These are phyloP conservation scores for Phocides pigmalion DNA, from an alignment of 1,140 invertebrate genomes.

Conservation along the genomic window DNA sequence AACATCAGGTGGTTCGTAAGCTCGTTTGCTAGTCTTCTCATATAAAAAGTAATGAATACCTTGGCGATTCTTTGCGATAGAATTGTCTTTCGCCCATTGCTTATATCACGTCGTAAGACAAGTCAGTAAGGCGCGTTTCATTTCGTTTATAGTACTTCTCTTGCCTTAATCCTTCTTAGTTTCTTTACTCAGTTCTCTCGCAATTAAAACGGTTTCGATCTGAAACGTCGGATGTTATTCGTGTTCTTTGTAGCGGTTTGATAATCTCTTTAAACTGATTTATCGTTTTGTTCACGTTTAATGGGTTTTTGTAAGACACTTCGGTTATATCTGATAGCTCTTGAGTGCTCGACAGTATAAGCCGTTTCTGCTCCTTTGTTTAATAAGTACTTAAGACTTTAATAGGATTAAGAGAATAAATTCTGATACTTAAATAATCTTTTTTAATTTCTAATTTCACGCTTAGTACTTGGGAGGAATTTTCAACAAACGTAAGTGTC, in stretches of 20 bases:
- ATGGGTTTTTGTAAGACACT: conserved; percentile 3
- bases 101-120: background rate
- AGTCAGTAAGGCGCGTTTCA: background rate
- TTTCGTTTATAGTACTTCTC: background rate
- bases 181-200: conserved; percentile 3
- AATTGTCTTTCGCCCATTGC: background rate
- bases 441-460: conserved; percentile 48
- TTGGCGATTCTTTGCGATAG: no score
- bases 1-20: no score
- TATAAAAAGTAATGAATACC: no score
- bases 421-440: conserved; percentile 18
- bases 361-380: background rate
- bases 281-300: conserved; percentile 3
- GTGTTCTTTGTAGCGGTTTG: conserved; percentile 7
- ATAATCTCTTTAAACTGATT: conserved; percentile 11
- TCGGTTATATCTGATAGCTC: background rate
- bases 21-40: no score
- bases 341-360: background rate
- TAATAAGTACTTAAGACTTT: background rate
- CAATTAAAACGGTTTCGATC: conserved; percentile 13
- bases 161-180: conserved; percentile 6
- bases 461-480: conserved; percentile 79
- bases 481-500: conserved; percentile 78
- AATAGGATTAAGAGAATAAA: conserved; percentile 11
- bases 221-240: background rate